Base-by-base conservation (phyloP, 2,797 vertebrate genomes). In the Siniperca scherzeri region DNA sequence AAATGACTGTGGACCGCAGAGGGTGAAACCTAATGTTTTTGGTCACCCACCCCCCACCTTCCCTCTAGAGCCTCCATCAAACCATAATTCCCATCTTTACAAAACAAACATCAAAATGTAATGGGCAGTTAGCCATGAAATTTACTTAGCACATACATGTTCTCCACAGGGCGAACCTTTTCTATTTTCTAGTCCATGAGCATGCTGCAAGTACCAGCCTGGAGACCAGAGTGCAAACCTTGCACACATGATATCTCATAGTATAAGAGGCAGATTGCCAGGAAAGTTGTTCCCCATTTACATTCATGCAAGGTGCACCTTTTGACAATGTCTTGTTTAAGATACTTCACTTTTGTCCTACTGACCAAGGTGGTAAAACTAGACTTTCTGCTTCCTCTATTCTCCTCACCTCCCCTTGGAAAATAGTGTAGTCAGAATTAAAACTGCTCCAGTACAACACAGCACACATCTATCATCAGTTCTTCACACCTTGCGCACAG, bases 401-500 rank as follows among this genome's bases (percentile, higher is more conserved):
- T 64, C 52, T 21, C n/a, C 19, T 36, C 25, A 13, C 40, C 0
- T 3, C 6, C 13, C 40, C n/a, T 70, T 64, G 4, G 64, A 66
- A 71, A 60, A 61, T 3, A 57, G 52, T 25, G 30, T 46, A 52
- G 67, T 38, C 71, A 17, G 13, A 56, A 19, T n/a, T 8, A 55
- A 55, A 65, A 25, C 59, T 25, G 38, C 70, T 48, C 42, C 7
- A 13, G 66, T 52, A 40, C 33, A 21, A 36, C 56, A 17, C 25
- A 12, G 6, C 57, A 66, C 65, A 62, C 56, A 38, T 74, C 81
- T 62, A 52, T 81, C 71, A 66, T 70, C 66, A 17, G 42, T 40
- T 56, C 38, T 80, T 88, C 80, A 81, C 84, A 80, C 80, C 72
- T 81, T 2, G 52, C 1, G 30, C 74, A 10, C 68, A 52, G 42